phyloP scores from a whole-genome alignment of 2,113 vertebrate genomes.

The Dasypus novemcinctus region DNA sequence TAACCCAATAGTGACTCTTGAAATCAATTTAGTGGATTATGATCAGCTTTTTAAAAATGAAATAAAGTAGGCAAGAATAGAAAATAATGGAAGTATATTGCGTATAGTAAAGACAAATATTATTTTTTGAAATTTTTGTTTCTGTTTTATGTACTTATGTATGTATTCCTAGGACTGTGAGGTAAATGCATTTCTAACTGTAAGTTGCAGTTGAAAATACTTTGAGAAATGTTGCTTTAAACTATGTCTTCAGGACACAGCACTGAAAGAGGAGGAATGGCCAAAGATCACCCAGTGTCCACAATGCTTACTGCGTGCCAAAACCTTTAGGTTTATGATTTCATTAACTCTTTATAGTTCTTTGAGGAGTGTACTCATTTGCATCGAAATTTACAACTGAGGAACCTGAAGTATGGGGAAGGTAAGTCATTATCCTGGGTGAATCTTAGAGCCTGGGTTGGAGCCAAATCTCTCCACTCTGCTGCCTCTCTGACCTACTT shows the following conservation, averaged over 20 bases:
- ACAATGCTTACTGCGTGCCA: rapidly evolving
- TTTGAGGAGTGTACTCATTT: neutral
- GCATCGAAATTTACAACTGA: neutral
- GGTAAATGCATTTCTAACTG: neutral
- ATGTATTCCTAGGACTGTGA: neutral
- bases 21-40: neutral
- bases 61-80: neutral
- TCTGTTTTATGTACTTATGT: neutral
- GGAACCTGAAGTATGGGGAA: neutral
- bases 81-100: neutral
- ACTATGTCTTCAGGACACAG: neutral
- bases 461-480: neutral
- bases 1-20: neutral
- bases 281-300: neutral
- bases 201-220: neutral
- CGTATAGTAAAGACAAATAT: neutral
- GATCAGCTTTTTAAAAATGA: neutral
- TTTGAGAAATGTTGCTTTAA: neutral
- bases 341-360: neutral
- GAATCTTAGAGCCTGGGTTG: neutral
- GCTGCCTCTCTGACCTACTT: neutral
- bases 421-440: neutral
- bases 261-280: neutral
- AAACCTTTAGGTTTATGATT: neutral
- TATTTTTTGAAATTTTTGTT: neutral